Conservation (phyloP, 2,113 vertebrate genomes). For the Pleuronectes platessa region DNA sequence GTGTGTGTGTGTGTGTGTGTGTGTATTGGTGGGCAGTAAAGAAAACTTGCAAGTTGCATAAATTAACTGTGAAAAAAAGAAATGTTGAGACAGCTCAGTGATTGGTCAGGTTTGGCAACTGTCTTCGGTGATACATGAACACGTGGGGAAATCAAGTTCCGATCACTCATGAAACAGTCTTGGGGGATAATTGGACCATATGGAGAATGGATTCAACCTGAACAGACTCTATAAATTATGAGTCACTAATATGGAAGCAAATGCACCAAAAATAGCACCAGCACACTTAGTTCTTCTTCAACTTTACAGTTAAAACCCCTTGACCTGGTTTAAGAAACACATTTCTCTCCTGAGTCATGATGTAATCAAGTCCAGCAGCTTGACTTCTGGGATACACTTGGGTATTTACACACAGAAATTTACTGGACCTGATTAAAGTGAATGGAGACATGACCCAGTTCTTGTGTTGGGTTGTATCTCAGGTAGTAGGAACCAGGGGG, state of each 20-base stretch:
- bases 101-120: too few relatives aligned
- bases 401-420: background rate
- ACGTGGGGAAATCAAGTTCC: too few relatives aligned
- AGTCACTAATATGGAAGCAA: background rate
- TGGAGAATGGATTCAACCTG: too few relatives aligned
- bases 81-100: background rate
- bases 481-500: background rate
- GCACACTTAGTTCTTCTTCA: background rate
- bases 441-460: background rate
- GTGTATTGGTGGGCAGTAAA: too few relatives aligned
- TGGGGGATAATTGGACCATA: too few relatives aligned
- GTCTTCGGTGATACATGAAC: too few relatives aligned
- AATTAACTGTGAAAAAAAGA: background rate
- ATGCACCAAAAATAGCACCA: background rate
- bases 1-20: too few relatives aligned
- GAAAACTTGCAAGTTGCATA: background rate
- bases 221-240: background rate
- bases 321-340: background rate
- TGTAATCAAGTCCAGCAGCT: background rate
- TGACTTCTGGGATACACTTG: background rate
- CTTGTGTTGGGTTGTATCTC: background rate
- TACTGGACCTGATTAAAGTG: background rate
- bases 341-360: background rate
- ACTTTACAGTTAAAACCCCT: background rate
- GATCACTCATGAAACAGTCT: too few relatives aligned